Evolutionary conservation across 2,113 vertebrate genomes (phyloP), one percentile per base, ranked within the genome.

Genomic region (Sturnira hondurensis): DNA sequence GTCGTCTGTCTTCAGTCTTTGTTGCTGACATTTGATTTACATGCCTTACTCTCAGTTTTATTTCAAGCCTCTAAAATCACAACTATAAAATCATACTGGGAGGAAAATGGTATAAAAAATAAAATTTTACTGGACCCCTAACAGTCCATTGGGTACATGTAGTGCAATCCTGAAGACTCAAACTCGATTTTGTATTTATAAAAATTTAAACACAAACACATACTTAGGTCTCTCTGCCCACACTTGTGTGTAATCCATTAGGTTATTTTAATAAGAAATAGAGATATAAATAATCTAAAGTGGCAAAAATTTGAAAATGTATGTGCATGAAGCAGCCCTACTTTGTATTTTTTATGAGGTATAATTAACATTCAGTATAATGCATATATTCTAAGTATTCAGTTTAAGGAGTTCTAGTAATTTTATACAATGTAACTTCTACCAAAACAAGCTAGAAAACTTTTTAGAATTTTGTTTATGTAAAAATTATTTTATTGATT

Each of bases 101-200:
- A 89, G 61, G 41, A 85, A 95, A 88, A 92, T 71, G 47, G 31
- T 74, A 65, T 26, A 83, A 74, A 70, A 77, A 82, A 91, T 41
- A 52, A 92, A 84, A 94, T 92, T 81, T 54, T 89, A 1, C 61
- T 87, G 31, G 43, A 73, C 19, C 36, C 67, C 17, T 56, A 80
- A 50, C 10, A 33, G 43, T 77, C 31, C 16, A 28, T 80, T 92
- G 47, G 24, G 20, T 54, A 43, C 12, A 38, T 86, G 26, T 89
- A 47, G 16, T 96, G 87, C 92, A 96, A 87, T 80, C 47, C 3
- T 83, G 41, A 87, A 90, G 31, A 80, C 33, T 86, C 88, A 96
- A 85, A 68, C 94, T 83, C 19, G 22, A 24, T 86, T 96, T 95
- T 54, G 74, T 91, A 3, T 63, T 93, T 82, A 93, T 92, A 50